Conservation (phyloP, 53 echinoderm and acorn worm species). For the Holothuria leucospilota region DNA sequence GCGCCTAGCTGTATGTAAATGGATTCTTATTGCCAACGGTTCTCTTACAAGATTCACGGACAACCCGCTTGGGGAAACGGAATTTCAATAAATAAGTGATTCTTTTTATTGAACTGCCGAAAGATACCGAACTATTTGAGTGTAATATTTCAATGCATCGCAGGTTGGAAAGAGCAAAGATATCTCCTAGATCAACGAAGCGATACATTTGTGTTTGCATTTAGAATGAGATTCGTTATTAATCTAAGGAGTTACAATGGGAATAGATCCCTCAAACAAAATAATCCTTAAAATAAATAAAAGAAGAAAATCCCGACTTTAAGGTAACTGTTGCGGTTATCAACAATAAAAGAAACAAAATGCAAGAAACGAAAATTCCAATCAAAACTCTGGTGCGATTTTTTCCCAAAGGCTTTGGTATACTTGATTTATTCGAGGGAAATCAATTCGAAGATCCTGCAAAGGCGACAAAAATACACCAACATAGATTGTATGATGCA, state of each 20-base stretch:
- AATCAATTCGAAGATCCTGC: no score
- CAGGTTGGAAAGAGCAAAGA: neutral
- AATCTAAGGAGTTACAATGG: constrained; percentile 20
- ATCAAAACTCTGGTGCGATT: no score
- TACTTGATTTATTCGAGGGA: no score
- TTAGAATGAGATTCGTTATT: constrained; percentile 23
- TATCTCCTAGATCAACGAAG: constrained; percentile 21
- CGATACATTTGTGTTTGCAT: constrained; percentile 35
- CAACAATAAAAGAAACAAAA: no score
- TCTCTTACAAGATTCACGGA: constrained; percentile 29
- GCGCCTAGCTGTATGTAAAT: constrained; percentile 16
- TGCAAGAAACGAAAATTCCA: no score
- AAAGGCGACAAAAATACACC: no score
- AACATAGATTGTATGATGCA: no score
- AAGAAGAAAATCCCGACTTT: no score
- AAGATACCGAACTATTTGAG: constrained; percentile 37
- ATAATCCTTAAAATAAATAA: neutral
- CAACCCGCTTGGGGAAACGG: constrained; percentile 8
- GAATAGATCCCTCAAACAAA: constrained; percentile 1
- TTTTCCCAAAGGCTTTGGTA: no score
- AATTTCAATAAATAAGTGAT: constrained; percentile 41
- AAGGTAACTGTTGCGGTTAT: no score
- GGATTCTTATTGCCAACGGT: constrained; percentile 35
- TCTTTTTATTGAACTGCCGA: constrained; percentile 11
- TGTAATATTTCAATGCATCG: constrained; percentile 4